These are phyloP conservation scores for Megalopta genalis DNA, from an alignment of 1,140 invertebrate species.

Conservation along the genomic window DNA sequence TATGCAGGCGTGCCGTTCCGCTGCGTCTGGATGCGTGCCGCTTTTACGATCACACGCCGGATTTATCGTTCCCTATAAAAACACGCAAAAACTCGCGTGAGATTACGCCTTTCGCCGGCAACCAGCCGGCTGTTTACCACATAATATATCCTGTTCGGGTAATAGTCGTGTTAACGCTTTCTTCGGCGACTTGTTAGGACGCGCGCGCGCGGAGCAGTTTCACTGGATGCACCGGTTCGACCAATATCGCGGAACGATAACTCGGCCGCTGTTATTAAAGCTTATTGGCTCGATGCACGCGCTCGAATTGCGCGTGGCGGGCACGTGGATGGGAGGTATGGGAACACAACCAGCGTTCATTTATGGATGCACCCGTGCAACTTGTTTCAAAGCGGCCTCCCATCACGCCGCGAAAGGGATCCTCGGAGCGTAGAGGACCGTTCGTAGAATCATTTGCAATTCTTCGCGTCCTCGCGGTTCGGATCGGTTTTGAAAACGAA, in stretches of 20 bases:
- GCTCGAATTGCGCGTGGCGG: too few species aligned
- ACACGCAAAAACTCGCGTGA: not conserved
- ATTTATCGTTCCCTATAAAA: constrained; percentile 7
- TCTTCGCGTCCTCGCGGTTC: too few species aligned
- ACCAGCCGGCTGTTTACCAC: not conserved
- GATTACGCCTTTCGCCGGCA: not conserved
- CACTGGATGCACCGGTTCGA: constrained; percentile 17
- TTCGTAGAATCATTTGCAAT: too few species aligned
- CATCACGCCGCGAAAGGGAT: too few species aligned
- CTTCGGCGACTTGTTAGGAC: constrained; percentile 26
- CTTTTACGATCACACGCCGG: not conserved
- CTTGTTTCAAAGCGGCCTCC: too few species aligned
- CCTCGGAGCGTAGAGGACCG: too few species aligned
- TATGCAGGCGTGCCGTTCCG: not conserved
- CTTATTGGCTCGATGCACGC: not conserved
- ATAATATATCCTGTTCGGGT: constrained; percentile 40
- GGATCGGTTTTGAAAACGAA: too few species aligned
- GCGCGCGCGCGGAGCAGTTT: constrained; percentile 19
- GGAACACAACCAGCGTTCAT: too few species aligned
- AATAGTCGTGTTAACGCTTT: constrained; percentile 43
- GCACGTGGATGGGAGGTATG: too few species aligned
- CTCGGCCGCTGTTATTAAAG: constrained; percentile 15
- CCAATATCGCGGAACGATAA: constrained; percentile 22
- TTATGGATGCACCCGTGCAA: too few species aligned
- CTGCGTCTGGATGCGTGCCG: not conserved